A percentile compares a stretch with the other conserved stretches of the same genome.
These are phyloP conservation scores for Vireo griseus DNA, from an alignment of 2,797 vertebrate species.

Conservation along the genomic window DNA sequence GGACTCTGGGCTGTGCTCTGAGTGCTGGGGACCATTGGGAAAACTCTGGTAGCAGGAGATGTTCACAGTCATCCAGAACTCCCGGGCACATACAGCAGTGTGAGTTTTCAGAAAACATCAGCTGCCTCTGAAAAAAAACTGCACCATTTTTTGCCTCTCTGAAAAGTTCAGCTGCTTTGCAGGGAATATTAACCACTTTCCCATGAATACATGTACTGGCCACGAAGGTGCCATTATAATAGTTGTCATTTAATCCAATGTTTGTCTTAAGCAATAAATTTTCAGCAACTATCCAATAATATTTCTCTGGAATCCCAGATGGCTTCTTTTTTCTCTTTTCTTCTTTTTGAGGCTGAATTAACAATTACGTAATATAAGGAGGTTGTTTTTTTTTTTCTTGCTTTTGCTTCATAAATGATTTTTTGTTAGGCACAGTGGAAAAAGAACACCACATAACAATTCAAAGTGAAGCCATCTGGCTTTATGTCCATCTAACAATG, in stretches of 20 bases:
- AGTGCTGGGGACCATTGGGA: background rate
- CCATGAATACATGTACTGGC: background rate
- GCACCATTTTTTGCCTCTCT: background rate
- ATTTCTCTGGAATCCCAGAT: constrained; percentile 10
- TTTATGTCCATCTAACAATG: constrained; percentile 24
- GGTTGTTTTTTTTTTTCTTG: background rate
- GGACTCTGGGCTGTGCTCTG: background rate
- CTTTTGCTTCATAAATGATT: constrained; percentile 17
- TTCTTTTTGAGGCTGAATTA: constrained; percentile 23
- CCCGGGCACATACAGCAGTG: background rate
- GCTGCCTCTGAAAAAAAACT: background rate
- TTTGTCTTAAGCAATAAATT: constrained; percentile 49
- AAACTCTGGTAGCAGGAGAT: background rate
- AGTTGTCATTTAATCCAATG: constrained; percentile 28
- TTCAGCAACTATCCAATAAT: constrained; percentile 32
- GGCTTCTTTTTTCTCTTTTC: background rate
- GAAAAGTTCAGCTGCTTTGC: constrained; percentile 20
- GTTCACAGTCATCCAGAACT: background rate
- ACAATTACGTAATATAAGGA: constrained; percentile 21
- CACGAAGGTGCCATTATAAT: constrained; percentile 30
- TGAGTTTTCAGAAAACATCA: background rate
- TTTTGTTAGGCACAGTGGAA: constrained; percentile 54
- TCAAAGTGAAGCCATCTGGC: constrained; percentile 42
- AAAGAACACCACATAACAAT: constrained; percentile 20
- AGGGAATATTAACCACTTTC: background rate